phyloP scores from a whole-genome alignment of 2,797 vertebrate genomes.

The Notolepis coatsorum region DNA sequence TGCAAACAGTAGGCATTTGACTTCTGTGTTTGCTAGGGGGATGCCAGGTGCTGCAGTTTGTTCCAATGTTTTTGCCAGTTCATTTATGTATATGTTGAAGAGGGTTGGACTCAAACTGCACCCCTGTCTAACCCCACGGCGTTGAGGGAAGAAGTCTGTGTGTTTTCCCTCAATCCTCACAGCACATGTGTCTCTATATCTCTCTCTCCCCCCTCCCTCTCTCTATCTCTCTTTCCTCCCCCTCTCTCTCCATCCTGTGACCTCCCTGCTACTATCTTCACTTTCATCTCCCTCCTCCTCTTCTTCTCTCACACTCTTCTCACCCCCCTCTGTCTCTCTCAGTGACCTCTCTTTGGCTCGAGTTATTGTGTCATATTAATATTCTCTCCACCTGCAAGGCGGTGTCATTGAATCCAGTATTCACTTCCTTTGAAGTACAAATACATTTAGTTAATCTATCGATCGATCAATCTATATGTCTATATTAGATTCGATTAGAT shows the following conservation, averaged over 20 bases:
- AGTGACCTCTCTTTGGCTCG: constrained; percentile 20
- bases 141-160: too few relatives aligned
- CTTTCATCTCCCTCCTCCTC: constrained; percentile 23
- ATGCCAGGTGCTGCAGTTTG: too few relatives aligned
- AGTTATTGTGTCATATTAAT: constrained; percentile 6
- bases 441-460: too few relatives aligned
- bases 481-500: too few relatives aligned
- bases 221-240: background rate
- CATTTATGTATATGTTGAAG: too few relatives aligned
- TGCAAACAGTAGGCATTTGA: too few relatives aligned
- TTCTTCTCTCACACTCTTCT: constrained; percentile 12
- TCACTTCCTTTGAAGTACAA: background rate
- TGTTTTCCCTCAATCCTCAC: too few relatives aligned
- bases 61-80: too few relatives aligned
- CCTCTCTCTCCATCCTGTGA: constrained; percentile 10
- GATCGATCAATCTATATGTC: background rate
- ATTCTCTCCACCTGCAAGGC: background rate
- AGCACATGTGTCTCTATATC: constrained; percentile 26
- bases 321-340: constrained; percentile 4
- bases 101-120: too few relatives aligned
- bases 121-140: too few relatives aligned
- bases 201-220: constrained; percentile 2
- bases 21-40: too few relatives aligned
- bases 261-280: constrained; percentile 12
- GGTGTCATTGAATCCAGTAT: background rate